Evolutionary conservation across 2,113 vertebrate genomes (phyloP), one percentile per base, ranked within the genome.

Genomic region (Nannospalax galili): DNA sequence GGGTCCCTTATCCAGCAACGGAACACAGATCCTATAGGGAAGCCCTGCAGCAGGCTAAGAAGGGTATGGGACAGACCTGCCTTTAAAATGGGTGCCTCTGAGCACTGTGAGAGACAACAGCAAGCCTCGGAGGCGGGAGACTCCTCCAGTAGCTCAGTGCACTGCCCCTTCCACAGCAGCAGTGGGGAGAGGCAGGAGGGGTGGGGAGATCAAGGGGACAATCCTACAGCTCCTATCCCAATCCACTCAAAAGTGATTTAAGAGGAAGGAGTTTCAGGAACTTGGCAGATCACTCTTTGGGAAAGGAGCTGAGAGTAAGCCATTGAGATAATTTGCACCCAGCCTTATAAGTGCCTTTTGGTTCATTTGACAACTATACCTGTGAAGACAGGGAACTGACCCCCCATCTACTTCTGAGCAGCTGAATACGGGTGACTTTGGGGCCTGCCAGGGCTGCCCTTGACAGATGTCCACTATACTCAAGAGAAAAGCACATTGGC

Each of bases 21-120:
- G 52, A 48, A 74, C 14, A 11, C 14, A 32, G 58, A n/a, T 69
- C 5, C 26, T 0, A 28, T 0, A 62, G 28, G 2, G 9, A 28
- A 20, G 5, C 42, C 56, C n/a, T n/a, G 48, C 24, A 60, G 16
- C n/a, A 28, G 1, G 17, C 4, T 26, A 32, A 1, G 14, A 65
- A 65, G 30, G 19, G n/a, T 1, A 52, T 52, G 11, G 48, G 11
- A 26, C 35, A 35, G 79, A 62, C 10, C 14, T 32, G 20, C 48
- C 17, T 84, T 62, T 32, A 32, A 52, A 78, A 5, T 4, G 35
- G 45, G 5, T 35, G 77, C 11, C 40, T 73, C 42, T 0, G 7
- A 64, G 16, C 35, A 40, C 58, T 17, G 26, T 60, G 56, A 52
- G 52, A 30, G 32, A 58, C 58, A 74, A 28, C 17, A 37, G 5